These are phyloP conservation scores for Goniozus legneri DNA, from an alignment of 1,140 invertebrate species.

Conservation along the genomic window DNA sequence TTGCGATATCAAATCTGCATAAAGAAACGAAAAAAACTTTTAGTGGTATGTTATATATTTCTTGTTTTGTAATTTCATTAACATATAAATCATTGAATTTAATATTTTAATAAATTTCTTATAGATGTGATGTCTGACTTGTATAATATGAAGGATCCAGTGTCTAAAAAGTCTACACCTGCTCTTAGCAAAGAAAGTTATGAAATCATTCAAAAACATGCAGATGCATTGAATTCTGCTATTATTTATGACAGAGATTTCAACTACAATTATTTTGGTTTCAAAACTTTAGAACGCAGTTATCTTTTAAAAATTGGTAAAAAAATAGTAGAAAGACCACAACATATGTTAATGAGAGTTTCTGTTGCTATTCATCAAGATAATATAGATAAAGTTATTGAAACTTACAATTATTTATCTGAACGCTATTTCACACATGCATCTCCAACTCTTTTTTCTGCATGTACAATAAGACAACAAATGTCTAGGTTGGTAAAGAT, in stretches of 20 bases:
- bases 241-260: slow-evolving; percentile 98
- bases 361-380: slow-evolving; percentile 94
- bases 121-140: slow-evolving; percentile 89
- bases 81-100: background rate
- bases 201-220: slow-evolving; percentile 82
- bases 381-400: slow-evolving; percentile 89
- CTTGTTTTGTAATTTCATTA: slow-evolving; percentile 1
- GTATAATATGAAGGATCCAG: slow-evolving; percentile 71
- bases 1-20: slow-evolving; percentile 96
- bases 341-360: slow-evolving; percentile 99
- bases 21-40: slow-evolving; percentile 94
- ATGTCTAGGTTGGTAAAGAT: slow-evolving; percentile 67
- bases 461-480: slow-evolving; percentile 88
- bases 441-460: slow-evolving; percentile 89
- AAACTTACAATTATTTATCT: slow-evolving; percentile 92
- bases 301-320: slow-evolving; percentile 93
- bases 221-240: slow-evolving; percentile 87
- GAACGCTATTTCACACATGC: slow-evolving; percentile 98
- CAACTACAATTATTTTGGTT: slow-evolving; percentile 97
- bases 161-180: slow-evolving; percentile 67
- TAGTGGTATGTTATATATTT: slow-evolving; percentile 61
- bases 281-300: slow-evolving; percentile 95
- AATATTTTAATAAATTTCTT: too few relatives aligned
- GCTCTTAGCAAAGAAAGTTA: slow-evolving; percentile 86
- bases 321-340: slow-evolving; percentile 93